Evolutionary conservation across 2,113 vertebrate species (phyloP).

Genomic region (Zapornia atra): DNA sequence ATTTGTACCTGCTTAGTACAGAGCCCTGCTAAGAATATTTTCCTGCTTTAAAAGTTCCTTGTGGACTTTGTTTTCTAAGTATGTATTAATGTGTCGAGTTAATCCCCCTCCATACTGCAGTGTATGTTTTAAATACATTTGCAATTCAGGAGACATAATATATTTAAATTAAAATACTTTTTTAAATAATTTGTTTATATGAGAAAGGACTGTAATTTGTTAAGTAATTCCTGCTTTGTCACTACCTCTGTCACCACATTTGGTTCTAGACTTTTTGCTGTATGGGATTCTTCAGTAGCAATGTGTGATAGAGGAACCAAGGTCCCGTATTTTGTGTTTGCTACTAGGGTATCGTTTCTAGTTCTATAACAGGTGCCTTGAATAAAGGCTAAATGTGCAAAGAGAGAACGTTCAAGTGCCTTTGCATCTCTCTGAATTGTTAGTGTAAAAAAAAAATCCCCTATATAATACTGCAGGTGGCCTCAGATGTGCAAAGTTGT

Average conservation of each 20-base stretch:
- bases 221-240: not conserved
- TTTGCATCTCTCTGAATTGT: not conserved
- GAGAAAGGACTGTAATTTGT: not conserved
- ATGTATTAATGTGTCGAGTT: not conserved
- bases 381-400: not conserved
- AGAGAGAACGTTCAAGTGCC: not conserved
- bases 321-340: not conserved
- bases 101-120: not conserved
- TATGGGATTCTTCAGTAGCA: not conserved
- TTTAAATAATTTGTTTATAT: not conserved
- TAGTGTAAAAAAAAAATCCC: not conserved
- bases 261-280: not conserved
- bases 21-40: not conserved
- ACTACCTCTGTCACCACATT: not conserved
- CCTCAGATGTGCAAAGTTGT: not conserved
- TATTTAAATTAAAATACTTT: not conserved
- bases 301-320: not conserved
- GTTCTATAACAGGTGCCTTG: not conserved
- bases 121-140: not conserved
- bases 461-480: not conserved
- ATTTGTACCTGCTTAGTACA: not conserved
- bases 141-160: not conserved
- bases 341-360: not conserved
- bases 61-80: not conserved
- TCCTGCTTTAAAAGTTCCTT: not conserved